phyloP scores from a whole-genome alignment of 2,113 vertebrate species.

The Mandrillus leucophaeus region DNA sequence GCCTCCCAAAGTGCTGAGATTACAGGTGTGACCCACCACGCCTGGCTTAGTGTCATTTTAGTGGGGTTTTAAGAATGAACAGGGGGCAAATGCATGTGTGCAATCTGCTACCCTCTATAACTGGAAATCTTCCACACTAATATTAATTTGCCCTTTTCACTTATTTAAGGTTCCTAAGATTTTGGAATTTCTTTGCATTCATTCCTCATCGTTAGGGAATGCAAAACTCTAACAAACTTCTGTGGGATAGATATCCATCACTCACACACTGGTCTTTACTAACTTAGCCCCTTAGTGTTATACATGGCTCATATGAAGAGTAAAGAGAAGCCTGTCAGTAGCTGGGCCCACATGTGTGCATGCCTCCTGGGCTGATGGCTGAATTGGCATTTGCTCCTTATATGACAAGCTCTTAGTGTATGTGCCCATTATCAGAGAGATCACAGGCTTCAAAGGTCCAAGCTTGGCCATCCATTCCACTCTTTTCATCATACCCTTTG shows the following conservation, averaged over 20 bases:
- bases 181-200: neutral
- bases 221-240: neutral
- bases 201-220: neutral
- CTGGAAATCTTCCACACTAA: neutral
- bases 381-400: neutral
- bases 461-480: neutral
- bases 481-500: neutral
- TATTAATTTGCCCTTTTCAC: slow-evolving; percentile 19
- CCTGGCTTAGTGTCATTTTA: neutral
- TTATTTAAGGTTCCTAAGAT: neutral
- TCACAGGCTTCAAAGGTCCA: neutral
- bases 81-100: neutral
- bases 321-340: neutral
- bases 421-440: neutral
- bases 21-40: too few species aligned
- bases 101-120: neutral
- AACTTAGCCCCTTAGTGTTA: neutral
- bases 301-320: neutral
- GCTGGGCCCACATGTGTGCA: neutral
- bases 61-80: neutral
- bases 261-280: neutral
- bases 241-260: neutral
- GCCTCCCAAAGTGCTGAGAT: too few species aligned
- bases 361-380: neutral
- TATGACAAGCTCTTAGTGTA: neutral